Evolutionary conservation across 2,888 invertebrate species (phyloP), one percentile per base, ranked within the genome.

Genomic region (Drosophila subsilvestris): DNA sequence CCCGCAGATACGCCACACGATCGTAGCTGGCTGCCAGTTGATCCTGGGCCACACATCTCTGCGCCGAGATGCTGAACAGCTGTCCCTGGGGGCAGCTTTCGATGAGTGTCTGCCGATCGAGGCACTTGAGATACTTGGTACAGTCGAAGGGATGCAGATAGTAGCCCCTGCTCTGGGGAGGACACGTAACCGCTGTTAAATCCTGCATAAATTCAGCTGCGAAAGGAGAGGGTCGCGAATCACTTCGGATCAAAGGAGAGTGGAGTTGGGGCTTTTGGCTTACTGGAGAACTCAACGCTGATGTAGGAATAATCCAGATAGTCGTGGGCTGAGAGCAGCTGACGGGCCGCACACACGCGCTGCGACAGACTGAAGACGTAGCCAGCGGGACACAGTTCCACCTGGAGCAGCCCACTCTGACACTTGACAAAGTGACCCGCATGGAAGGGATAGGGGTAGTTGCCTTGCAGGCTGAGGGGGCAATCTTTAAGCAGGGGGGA

Each of bases 351-450:
- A 76, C 95, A 95, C 22, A 92, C 91, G 25, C 91, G 92, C 4
- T 92, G 80, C 0, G 85, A 80, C 0, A 94, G 93, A 89, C 94
- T 95, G 81, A 94, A 95, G 3, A 94, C 91, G 0, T 94, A 94
- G 1, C 94, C 94, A 0, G 94, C 93, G 1, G 94, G 92, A 81
- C 95, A 95, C 3, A 93, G 93, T 74, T 94, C 94, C 1, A 94
- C 91, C 58, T 92, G 91, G 0, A 94, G 93, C 29, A 93, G 90
- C 0, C 95, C 95, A 72, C 94, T 93, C 93, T 93, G 94, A 77
- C 95, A 95, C 79, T 94, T 94, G 37, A 95, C 92, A 89, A 94
- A 95, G 79, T 94, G 93, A 58, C 93, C 93, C 75, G 95, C 94
- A 67, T 95, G 94, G 4, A 93, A 92, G 0, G 94, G 93, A 86